Evolutionary conservation across 2,888 invertebrate genomes (phyloP).

Genomic region (Bedellia somnulentella): DNA sequence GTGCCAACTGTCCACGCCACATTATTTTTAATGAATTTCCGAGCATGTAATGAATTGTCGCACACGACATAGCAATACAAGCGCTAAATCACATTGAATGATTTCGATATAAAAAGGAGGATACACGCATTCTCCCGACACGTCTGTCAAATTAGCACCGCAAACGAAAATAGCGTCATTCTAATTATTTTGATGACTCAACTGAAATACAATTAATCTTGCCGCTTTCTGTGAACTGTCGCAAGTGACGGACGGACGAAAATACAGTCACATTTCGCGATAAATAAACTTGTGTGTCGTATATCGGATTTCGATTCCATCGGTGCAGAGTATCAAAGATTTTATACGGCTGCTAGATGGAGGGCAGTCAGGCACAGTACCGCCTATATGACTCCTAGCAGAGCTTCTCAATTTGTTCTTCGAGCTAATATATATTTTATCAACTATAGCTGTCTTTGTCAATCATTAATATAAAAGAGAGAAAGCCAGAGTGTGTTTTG

Average conservation of each 20-base stretch:
- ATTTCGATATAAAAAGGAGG: no score
- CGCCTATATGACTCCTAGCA: constrained; percentile 14
- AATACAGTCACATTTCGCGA: constrained; percentile 59
- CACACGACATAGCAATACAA: neutral
- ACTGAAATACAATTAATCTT: constrained; percentile 61
- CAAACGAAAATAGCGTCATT: constrained; percentile 60
- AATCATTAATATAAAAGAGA: no score
- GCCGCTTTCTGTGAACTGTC: constrained; percentile 59
- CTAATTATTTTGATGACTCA: constrained; percentile 63
- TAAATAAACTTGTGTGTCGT: constrained; percentile 49
- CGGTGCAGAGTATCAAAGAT: constrained; percentile 58
- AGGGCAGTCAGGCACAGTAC: constrained; percentile 34
- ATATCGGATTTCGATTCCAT: constrained; percentile 60
- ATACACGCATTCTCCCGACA: constrained; percentile 61
- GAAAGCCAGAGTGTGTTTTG: no score
- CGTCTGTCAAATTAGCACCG: constrained; percentile 61
- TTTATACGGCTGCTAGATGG: constrained; percentile 34
- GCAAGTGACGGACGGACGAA: constrained; percentile 55
- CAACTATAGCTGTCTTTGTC: no score
- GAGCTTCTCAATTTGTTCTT: no score
- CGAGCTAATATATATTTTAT: no score
- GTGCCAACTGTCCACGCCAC: constrained; percentile 25
- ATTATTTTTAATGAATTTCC: neutral
- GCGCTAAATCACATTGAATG: neutral
- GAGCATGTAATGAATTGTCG: no score